Conservation (phyloP, 2,797 vertebrate species). For the Thaleichthys pacificus region DNA sequence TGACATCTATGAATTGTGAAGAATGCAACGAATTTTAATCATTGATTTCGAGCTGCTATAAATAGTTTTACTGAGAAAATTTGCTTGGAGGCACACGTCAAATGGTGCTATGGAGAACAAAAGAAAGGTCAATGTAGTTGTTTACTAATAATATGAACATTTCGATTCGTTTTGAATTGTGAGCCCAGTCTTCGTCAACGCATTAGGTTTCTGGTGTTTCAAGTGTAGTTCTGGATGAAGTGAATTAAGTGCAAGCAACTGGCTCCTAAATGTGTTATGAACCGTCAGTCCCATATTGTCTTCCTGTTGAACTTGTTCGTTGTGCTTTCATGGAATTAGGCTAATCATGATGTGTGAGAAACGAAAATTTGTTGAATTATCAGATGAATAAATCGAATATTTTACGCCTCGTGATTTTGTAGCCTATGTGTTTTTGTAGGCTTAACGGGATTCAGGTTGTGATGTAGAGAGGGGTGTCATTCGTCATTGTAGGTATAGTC, state of each 20-base stretch:
- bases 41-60: conserved; percentile 58
- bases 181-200: conserved; percentile 49
- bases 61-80: conserved; percentile 44
- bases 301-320: conserved; percentile 65
- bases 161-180: conserved; percentile 39
- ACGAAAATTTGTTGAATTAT: conserved; percentile 68
- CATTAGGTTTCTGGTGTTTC: conserved; percentile 65
- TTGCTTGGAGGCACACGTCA: conserved; percentile 30
- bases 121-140: conserved; percentile 57
- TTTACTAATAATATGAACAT: conserved; percentile 38
- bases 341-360: conserved; percentile 66
- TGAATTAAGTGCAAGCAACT: conserved; percentile 71
- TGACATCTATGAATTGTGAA: conserved; percentile 56
- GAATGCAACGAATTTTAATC: conserved; percentile 52
- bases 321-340: conserved; percentile 69
- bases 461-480: too few species aligned
- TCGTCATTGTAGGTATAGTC: not conserved
- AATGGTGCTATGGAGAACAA: conserved; percentile 40
- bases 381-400: conserved; percentile 74
- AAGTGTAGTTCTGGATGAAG: conserved; percentile 69
- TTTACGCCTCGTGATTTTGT: conserved; percentile 69
- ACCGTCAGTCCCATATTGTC: conserved; percentile 53
- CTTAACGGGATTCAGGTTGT: too few species aligned
- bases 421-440: conserved; percentile 35
- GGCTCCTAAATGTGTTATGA: conserved; percentile 65